Conservation (phyloP, 2,888 invertebrate species). For the Mythimna pallens region DNA sequence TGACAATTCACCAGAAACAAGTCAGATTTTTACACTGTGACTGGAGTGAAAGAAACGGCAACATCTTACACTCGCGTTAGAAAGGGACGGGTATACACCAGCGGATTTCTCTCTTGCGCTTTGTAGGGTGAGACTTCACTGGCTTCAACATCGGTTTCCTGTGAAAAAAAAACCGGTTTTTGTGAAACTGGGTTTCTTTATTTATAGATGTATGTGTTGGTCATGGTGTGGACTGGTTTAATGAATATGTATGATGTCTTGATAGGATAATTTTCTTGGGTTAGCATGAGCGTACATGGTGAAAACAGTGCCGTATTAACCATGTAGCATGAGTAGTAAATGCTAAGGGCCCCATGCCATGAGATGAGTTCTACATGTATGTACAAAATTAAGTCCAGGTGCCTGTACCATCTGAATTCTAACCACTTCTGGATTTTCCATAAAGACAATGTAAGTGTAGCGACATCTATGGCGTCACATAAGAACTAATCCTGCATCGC, state of each 20-base stretch:
- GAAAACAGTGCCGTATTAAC: neutral
- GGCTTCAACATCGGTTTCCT: conserved; percentile 79
- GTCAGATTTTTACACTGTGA: conserved; percentile 49
- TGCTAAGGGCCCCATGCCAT: too few relatives aligned
- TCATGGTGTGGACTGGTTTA: neutral
- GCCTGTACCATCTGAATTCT: too few relatives aligned
- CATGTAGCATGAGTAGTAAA: too few relatives aligned
- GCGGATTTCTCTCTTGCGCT: conserved; percentile 75
- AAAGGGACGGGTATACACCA: conserved; percentile 64
- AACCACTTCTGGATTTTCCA: too few relatives aligned
- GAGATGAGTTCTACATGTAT: too few relatives aligned
- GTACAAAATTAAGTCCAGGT: too few relatives aligned
- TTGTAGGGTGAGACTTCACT: conserved; percentile 79
- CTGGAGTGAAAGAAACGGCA: conserved; percentile 56
- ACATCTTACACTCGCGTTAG: conserved; percentile 66
- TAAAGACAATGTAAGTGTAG: too few relatives aligned
- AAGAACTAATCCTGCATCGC: too few relatives aligned
- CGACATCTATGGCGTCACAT: too few relatives aligned
- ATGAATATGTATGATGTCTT: neutral
- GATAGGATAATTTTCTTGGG: neutral
- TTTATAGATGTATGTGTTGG: neutral
- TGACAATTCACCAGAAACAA: conserved; percentile 12
- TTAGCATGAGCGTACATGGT: neutral
- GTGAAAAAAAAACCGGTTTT: conserved; percentile 46
- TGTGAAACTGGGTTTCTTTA: conserved; percentile 13